Percentiles rank a stretch among this genome's conserved stretches.
Conservation (phyloP, 2,888 invertebrate species). For the Pachycephus smyrnensis region DNA sequence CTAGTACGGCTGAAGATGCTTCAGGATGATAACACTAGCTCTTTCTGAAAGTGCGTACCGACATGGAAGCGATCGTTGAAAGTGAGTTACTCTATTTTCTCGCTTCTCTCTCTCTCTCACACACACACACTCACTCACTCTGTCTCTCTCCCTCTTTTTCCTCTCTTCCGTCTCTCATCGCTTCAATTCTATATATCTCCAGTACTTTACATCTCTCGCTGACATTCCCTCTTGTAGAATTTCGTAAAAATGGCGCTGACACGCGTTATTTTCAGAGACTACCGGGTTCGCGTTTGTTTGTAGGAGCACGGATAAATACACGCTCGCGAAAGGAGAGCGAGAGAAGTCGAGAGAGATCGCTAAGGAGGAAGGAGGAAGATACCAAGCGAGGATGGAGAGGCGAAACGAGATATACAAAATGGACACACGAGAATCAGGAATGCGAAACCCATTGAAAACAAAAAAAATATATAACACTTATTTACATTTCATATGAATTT, state of each 20-base stretch:
- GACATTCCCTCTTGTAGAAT: neutral
- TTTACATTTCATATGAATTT: neutral
- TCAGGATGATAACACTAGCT: neutral
- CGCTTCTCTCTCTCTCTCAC: neutral
- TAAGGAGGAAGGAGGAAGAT: neutral
- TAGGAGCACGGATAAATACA: slow-evolving; percentile 9
- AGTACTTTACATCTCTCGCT: slow-evolving; percentile 16
- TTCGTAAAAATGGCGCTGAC: neutral
- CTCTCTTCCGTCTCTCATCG: neutral
- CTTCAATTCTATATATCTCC: slow-evolving; percentile 32
- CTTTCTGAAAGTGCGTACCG: neutral
- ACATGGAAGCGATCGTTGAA: neutral
- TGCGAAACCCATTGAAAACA: neutral
- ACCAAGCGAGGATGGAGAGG: neutral
- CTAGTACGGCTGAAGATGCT: neutral
- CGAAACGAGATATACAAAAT: neutral
- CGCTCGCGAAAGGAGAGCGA: neutral
- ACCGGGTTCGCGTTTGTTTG: neutral
- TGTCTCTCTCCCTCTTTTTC: slow-evolving; percentile 6
- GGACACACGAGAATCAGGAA: neutral
- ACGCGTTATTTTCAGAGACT: neutral
- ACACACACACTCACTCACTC: neutral
- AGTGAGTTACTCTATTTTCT: neutral
- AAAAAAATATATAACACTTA: neutral
- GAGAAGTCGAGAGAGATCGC: neutral